Percentiles rank a stretch among this genome's conserved stretches.
These are phyloP conservation scores for Lymantria dispar DNA, from an alignment of 2,888 invertebrate species.

Conservation along the genomic window DNA sequence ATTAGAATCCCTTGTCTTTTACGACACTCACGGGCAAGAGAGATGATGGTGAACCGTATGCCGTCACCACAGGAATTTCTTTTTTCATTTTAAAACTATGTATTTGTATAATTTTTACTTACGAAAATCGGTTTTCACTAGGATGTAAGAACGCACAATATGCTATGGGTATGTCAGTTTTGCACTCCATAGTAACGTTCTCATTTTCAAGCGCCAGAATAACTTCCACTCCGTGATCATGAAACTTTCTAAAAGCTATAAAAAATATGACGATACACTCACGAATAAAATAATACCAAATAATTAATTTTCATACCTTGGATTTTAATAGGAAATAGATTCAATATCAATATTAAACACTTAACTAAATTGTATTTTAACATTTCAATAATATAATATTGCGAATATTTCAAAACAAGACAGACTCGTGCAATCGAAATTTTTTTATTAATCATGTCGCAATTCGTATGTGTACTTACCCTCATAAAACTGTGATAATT, in stretches of 20 bases:
- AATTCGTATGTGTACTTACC: slow-evolving; percentile 30
- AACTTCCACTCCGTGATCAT: slow-evolving; percentile 52
- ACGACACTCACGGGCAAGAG: too few species aligned
- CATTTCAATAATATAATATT: slow-evolving; percentile 22
- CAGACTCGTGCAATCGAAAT: too few species aligned
- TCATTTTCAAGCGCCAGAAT: slow-evolving; percentile 66
- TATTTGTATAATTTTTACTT: slow-evolving; percentile 49
- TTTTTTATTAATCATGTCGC: too few species aligned
- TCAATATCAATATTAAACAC: slow-evolving; percentile 13
- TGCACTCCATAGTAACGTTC: slow-evolving; percentile 58
- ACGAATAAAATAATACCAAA: neutral
- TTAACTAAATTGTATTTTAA: slow-evolving; percentile 13
- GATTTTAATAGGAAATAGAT: slow-evolving; percentile 4
- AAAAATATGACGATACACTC: neutral
- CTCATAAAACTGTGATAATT: slow-evolving; percentile 23
- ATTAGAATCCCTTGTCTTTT: too few species aligned
- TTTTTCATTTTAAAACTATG: too few species aligned
- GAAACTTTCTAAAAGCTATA: slow-evolving; percentile 59
- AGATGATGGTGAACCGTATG: too few species aligned
- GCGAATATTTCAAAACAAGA: too few species aligned
- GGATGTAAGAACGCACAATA: slow-evolving; percentile 75
- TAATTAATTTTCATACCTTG: slow-evolving; percentile 22
- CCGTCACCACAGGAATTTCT: too few species aligned
- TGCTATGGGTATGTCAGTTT: slow-evolving; percentile 57
- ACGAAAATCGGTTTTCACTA: slow-evolving; percentile 69